A percentile compares a stretch with the other conserved stretches of the same genome.
Conservation (phyloP, 2,113 vertebrate species). For the Pygoscelis antarcticus region DNA sequence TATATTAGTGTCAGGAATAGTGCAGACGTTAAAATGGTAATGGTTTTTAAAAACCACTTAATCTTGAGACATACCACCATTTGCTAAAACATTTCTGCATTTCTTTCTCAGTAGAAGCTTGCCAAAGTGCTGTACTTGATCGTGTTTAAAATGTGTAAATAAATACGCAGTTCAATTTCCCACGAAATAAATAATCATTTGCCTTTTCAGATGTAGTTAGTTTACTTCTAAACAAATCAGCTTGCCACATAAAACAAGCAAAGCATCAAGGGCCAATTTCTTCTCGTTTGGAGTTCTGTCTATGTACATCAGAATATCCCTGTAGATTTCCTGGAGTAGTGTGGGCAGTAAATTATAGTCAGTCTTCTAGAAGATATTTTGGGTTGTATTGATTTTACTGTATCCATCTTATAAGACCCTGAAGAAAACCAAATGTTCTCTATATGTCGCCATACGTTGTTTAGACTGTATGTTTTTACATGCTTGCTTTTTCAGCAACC, state of each 20-base stretch:
- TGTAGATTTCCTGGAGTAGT: neutral
- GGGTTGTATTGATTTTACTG: neutral
- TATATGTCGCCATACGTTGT: neutral
- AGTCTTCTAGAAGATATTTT: neutral
- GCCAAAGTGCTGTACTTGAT: slow-evolving; percentile 58
- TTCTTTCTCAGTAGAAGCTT: slow-evolving; percentile 45
- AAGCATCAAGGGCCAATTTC: neutral
- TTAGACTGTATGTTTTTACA: neutral
- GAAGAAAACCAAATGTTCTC: neutral
- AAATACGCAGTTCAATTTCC: slow-evolving; percentile 56
- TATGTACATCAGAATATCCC: neutral
- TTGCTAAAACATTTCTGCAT: slow-evolving; percentile 61
- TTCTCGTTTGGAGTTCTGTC: neutral
- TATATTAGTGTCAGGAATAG: slow-evolving; percentile 28
- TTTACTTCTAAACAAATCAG: slow-evolving; percentile 41
- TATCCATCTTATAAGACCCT: neutral
- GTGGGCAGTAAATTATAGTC: neutral
- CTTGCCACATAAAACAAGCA: slow-evolving; percentile 6
- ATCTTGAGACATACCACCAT: slow-evolving; percentile 45
- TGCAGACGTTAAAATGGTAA: slow-evolving; percentile 53
- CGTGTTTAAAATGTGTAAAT: slow-evolving; percentile 62
- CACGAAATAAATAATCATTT: slow-evolving; percentile 61
- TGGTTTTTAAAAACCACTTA: slow-evolving; percentile 57
- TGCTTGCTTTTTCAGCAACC: neutral
- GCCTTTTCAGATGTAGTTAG: slow-evolving; percentile 31